phyloP scores from a whole-genome alignment of 2,797 vertebrate genomes.

The Todus mexicanus region DNA sequence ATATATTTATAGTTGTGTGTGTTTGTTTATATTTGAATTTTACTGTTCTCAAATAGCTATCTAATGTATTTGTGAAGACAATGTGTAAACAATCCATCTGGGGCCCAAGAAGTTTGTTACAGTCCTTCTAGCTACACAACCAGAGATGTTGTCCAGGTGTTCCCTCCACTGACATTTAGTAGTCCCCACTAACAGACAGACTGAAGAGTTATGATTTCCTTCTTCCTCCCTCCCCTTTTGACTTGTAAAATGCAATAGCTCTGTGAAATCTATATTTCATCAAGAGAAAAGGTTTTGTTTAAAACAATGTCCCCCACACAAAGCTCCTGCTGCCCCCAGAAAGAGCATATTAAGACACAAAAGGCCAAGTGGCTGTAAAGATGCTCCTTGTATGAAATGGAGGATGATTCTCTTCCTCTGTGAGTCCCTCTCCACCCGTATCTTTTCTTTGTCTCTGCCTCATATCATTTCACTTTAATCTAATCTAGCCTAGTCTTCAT shows the following conservation, averaged over 20 bases:
- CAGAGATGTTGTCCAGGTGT: neutral
- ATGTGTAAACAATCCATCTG: neutral
- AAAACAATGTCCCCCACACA: neutral
- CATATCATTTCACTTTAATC: neutral
- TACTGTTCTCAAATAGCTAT: neutral
- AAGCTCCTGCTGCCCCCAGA: neutral
- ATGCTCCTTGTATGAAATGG: neutral
- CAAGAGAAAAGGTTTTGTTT: neutral
- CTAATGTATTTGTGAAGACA: conserved; percentile 2
- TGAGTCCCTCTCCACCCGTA: neutral
- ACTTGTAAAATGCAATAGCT: neutral
- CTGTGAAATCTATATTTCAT: neutral
- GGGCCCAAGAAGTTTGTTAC: neutral
- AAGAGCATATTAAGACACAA: neutral
- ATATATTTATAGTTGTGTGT: neutral
- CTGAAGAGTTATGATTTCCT: neutral
- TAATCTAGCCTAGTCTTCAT: neutral
- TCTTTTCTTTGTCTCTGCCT: neutral
- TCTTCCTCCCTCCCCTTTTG: neutral
- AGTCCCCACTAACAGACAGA: neutral
- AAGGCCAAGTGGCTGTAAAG: neutral
- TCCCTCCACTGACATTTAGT: neutral
- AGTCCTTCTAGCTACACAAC: neutral
- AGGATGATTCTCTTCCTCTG: neutral
- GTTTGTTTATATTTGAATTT: neutral